Percentiles rank a stretch among this genome's conserved stretches.
Evolutionary conservation across 2,797 vertebrate genomes (phyloP).

Genomic region (Tarsius wallacei): DNA sequence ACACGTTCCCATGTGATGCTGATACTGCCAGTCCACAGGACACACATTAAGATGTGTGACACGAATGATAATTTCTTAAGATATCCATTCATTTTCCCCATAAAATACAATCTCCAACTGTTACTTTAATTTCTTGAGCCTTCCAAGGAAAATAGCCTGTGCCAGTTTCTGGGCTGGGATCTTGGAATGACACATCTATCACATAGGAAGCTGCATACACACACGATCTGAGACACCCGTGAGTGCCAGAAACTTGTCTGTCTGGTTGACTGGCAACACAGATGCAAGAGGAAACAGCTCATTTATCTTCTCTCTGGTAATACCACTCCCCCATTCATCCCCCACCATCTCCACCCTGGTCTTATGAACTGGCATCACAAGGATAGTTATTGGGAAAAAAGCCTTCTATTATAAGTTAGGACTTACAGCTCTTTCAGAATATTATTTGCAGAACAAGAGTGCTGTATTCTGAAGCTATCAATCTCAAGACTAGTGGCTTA

Average conservation of each 20-base stretch:
- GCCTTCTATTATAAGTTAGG: neutral
- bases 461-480: neutral
- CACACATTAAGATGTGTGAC: neutral
- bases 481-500: neutral
- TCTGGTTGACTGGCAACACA: constrained; percentile 43
- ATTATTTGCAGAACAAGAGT: neutral
- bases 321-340: no score
- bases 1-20: neutral
- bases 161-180: constrained; percentile 64
- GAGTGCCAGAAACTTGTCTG: constrained; percentile 36
- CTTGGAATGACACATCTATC: constrained; percentile 59
- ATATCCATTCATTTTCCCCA: neutral
- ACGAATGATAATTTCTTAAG: neutral
- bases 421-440: neutral
- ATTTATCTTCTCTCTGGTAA: neutral
- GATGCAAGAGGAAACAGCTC: neutral
- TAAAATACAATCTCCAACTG: constrained; percentile 25
- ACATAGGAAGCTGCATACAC: constrained; percentile 31
- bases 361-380: neutral
- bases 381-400: neutral
- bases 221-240: neutral
- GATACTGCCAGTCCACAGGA: neutral
- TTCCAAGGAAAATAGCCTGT: constrained; percentile 70
- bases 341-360: neutral
- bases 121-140: constrained; percentile 59